Evolutionary conservation across 2,797 vertebrate species (phyloP), one percentile per base, ranked within the genome.

Genomic region (Poecilia wingei): DNA sequence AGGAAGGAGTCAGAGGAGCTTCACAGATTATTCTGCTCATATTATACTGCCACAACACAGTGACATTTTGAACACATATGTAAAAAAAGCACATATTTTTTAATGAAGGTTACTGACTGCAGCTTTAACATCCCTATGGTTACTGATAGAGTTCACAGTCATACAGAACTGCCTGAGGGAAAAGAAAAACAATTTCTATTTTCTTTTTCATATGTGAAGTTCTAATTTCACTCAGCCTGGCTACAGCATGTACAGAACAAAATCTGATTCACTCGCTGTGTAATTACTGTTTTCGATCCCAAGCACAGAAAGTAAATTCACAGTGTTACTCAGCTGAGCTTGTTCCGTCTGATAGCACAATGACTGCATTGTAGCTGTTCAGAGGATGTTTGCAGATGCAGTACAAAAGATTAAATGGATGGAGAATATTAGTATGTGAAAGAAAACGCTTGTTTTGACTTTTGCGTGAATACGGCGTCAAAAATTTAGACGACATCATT

Each of bases 211-310:
- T 51, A 43, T 69, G 28, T n/a, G 69, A 51, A 82, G 28, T 82
- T 77, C 46, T 76, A 64, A 86, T 84, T 80, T 86, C 39, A 47
- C 28, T 78, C 1, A 0, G 77, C 68, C 80, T 47, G 31, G 79
- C 57, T 80, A 72, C 69, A 79, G 61, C 72, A 76, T 74, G 68
- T 55, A 13, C 69, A 16, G 28, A 75, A 74, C 39, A 41, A 51
- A 82, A 78, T 82, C 71, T 6, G 71, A 82, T 68, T 76, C 31
- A 57, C 69, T 82, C 59, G 70, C 72, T 6, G 70, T 51, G 66
- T 90, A 91, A 91, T 92, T 90, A 88, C 82, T 81, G 87, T 91
- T 92, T 90, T 90, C 78, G 31, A 41, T 76, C 69, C 68, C 74
- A 47, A 85, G 85, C 81, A 79, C 55, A 71, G 70, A 83, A 68